Percentiles rank a stretch among this genome's conserved stretches.
phyloP scores from a whole-genome alignment of 2,888 invertebrate genomes.

The Papilio gigon region DNA sequence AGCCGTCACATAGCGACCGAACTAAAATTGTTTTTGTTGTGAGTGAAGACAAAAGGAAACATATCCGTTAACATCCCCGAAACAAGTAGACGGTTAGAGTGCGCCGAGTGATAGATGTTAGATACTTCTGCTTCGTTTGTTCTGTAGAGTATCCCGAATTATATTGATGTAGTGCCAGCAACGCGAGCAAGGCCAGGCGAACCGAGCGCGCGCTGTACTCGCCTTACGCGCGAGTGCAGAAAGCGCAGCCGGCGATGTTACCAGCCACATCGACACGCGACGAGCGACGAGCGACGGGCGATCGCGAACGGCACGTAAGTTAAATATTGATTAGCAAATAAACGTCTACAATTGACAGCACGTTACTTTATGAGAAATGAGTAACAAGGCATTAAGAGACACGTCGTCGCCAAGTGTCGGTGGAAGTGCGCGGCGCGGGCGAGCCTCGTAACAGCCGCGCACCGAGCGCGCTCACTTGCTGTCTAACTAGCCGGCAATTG shows the following conservation, averaged over 20 bases:
- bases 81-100: not conserved
- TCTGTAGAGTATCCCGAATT: not conserved
- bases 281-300: not conserved
- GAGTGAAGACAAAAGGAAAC: not conserved
- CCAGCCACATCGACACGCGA: not conserved
- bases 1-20: too few relatives aligned
- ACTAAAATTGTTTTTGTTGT: not conserved
- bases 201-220: not conserved
- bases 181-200: too few relatives aligned
- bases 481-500: not conserved
- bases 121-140: not conserved
- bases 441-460: not conserved
- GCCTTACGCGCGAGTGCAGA: not conserved
- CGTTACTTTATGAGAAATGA: not conserved
- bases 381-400: slow-evolving; percentile 11
- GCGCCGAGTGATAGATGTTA: not conserved
- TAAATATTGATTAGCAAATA: not conserved
- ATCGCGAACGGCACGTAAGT: not conserved
- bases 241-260: slow-evolving; percentile 1
- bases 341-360: not conserved
- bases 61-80: not conserved
- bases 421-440: not conserved
- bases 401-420: not conserved
- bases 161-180: not conserved
- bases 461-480: too few relatives aligned